Percentiles rank a stretch among this genome's conserved stretches.
These are phyloP conservation scores for Patiria miniata DNA, from an alignment of 35 echinoderm and acorn worm species.

Conservation along the genomic window DNA sequence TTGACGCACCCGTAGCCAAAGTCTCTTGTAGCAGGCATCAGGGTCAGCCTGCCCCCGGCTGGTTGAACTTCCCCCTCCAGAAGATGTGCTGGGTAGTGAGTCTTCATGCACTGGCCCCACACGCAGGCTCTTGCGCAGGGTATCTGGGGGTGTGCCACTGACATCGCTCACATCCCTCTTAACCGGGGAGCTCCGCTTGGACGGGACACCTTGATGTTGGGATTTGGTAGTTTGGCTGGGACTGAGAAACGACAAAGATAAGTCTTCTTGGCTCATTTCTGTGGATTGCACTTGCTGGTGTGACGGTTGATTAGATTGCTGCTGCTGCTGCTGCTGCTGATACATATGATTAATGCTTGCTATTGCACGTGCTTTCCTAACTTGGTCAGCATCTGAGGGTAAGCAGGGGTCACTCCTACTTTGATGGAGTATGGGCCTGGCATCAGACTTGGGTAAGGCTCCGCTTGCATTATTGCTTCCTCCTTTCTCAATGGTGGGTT, in stretches of 20 bases:
- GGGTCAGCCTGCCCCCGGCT: not conserved
- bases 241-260: not conserved
- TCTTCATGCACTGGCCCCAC: not conserved
- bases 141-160: constrained; percentile 60
- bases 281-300: constrained; percentile 13
- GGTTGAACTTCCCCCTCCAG: not conserved
- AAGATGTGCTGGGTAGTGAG: not conserved
- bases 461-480: constrained; percentile 4
- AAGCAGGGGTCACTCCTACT: constrained; percentile 52
- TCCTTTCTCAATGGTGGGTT: not conserved
- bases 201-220: not conserved
- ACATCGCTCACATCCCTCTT: constrained; percentile 70
- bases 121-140: constrained; percentile 55
- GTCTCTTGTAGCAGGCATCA: constrained; percentile 56
- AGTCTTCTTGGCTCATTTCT: not conserved
- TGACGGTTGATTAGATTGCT: not conserved
- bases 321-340: constrained; percentile 14
- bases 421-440: constrained; percentile 6
- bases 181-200: constrained; percentile 35
- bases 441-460: not conserved
- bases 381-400: not conserved
- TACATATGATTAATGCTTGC: constrained; percentile 3
- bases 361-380: constrained; percentile 22
- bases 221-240: not conserved
- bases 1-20: constrained; percentile 60